phyloP scores from a whole-genome alignment of 2,113 vertebrate genomes.

The Proterorhinus semilunaris region DNA sequence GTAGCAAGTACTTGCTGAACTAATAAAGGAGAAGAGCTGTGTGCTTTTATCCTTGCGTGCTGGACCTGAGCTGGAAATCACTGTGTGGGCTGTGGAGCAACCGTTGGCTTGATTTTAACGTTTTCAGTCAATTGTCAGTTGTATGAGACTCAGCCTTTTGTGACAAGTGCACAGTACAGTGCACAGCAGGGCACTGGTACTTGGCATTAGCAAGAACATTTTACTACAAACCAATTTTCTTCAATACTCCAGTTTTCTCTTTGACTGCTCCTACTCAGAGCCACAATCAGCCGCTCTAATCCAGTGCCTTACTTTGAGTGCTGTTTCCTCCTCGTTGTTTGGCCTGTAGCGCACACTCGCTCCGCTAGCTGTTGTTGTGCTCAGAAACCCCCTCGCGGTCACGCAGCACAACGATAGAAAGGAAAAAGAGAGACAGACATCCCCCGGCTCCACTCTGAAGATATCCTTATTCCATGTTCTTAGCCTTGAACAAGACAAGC shows the following conservation, averaged over 20 bases:
- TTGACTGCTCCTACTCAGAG: conserved; percentile 61
- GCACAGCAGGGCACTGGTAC: background rate
- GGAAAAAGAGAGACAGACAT: conserved; percentile 52
- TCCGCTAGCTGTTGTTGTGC: conserved; percentile 64
- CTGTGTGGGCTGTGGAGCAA: too few species aligned
- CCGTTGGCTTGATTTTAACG: too few species aligned
- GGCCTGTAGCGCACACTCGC: conserved; percentile 48
- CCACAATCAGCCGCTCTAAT: conserved; percentile 71
- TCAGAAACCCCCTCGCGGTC: conserved; percentile 53
- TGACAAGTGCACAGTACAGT: background rate
- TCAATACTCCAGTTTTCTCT: conserved; percentile 30
- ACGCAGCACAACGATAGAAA: conserved; percentile 56
- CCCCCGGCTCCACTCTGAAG: conserved; percentile 63
- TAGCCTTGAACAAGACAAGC: conserved; percentile 53
- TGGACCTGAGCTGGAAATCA: too few species aligned
- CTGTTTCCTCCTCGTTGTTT: conserved; percentile 58
- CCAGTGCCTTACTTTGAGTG: conserved; percentile 71
- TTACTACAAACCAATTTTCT: background rate
- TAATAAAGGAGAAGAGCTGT: too few species aligned
- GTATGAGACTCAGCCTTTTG: too few species aligned
- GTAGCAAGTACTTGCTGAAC: too few species aligned
- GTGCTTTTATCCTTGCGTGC: too few species aligned
- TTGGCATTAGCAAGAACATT: background rate
- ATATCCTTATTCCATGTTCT: conserved; percentile 62
- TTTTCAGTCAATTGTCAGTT: too few species aligned